Evolutionary conservation across 92 coral and sea anemone genomes (phyloP).

Genomic region (Palythoa caribaeorum): DNA sequence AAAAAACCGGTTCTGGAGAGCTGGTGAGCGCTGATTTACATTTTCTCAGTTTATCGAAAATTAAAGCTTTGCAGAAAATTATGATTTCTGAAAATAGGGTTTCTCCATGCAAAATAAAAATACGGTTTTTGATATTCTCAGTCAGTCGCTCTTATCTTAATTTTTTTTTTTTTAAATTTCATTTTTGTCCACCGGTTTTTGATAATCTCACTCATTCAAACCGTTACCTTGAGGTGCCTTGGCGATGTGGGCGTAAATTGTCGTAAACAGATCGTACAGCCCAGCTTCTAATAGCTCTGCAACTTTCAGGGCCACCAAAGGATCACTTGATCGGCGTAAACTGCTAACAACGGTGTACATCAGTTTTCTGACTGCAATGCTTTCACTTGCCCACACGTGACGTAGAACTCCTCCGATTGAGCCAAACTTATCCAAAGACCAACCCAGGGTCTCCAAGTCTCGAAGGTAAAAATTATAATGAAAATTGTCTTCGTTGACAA

Average conservation of each 20-base stretch:
- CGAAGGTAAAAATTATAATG: conserved; percentile 42
- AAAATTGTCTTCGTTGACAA: conserved; percentile 35
- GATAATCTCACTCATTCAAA: not conserved
- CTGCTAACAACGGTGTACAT: conserved; percentile 35
- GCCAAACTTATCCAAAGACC: conserved; percentile 36
- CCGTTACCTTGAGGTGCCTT: conserved; percentile 14
- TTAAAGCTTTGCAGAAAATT: no score
- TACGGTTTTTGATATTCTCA: no score
- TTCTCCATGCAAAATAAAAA: no score
- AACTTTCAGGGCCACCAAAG: conserved; percentile 20
- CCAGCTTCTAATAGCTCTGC: conserved; percentile 31
- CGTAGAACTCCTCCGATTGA: conserved; percentile 33
- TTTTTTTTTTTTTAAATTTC: no score
- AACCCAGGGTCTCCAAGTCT: conserved; percentile 22
- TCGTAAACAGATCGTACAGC: conserved; percentile 17
- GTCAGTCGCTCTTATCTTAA: no score
- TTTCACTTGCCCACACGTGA: conserved; percentile 39
- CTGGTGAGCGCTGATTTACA: no score
- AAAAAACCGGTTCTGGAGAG: no score
- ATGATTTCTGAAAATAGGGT: no score
- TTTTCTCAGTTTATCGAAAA: no score
- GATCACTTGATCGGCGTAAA: conserved; percentile 30
- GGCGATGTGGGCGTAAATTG: conserved; percentile 23
- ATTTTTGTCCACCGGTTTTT: no score
- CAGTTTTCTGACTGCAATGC: conserved; percentile 13